These are phyloP conservation scores for Danionella cerebrum DNA, from an alignment of 2,113 vertebrate species.

Conservation along the genomic window DNA sequence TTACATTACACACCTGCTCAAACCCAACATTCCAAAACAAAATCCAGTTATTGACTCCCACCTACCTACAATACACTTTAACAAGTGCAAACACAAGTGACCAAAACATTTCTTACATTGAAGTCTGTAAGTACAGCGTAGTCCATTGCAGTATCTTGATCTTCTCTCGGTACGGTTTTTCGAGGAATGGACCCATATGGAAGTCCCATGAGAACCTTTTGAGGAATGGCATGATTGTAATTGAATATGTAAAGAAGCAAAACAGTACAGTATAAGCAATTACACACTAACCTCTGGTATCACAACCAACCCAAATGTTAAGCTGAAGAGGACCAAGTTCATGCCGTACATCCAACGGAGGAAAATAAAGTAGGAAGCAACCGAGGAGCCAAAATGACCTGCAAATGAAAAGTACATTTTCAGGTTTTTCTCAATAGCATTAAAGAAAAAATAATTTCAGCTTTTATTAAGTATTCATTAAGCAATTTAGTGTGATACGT, in stretches of 20 bases:
- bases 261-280: neutral
- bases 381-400: constrained; percentile 98
- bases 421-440: too few species aligned
- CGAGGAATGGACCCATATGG: constrained; percentile 90
- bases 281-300: constrained; percentile 82
- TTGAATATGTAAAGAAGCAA: neutral
- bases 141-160: constrained; percentile 85
- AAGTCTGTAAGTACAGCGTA: constrained; percentile 96
- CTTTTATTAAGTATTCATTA: too few species aligned
- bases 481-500: too few species aligned
- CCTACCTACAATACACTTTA: too few species aligned
- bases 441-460: too few species aligned
- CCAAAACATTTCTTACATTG: constrained; percentile 72
- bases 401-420: neutral
- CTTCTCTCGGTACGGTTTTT: constrained; percentile 87
- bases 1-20: too few species aligned
- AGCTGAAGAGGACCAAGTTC: constrained; percentile 91
- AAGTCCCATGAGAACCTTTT: constrained; percentile 87
- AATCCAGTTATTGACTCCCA: too few species aligned
- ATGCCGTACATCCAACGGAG: constrained; percentile 98
- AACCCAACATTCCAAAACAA: too few species aligned
- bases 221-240: neutral
- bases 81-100: too few species aligned
- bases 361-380: constrained; percentile 97
- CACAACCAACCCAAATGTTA: constrained; percentile 94